Base-by-base conservation (phyloP, 1,140 invertebrate species). In the Hirudo medicinalis region DNA sequence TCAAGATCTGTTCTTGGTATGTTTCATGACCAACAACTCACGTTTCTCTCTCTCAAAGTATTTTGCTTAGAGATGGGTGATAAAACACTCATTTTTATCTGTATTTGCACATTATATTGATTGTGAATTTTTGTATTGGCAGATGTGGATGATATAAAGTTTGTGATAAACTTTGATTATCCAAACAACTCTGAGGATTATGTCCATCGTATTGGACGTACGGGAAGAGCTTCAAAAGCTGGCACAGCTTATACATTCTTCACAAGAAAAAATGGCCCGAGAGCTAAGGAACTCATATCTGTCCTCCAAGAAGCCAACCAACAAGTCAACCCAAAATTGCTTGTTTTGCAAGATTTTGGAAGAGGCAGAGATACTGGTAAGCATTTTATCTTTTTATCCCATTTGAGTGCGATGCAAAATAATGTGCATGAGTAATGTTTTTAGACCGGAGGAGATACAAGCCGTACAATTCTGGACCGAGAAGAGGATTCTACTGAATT, bases 171-270 rank as follows among this genome's bases (percentile, higher is more conserved):
- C 80, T 97, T 88, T 79, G 94, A 97, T 80, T 78, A 97, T 72
- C 94, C 94, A 0, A 80, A 77, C 74, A 85, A 85, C 73, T 94
- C 92, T 73, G 96, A 99, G 84, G 96, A 99, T 83, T 99, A 99
- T 80, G 94, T 99, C 78, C 96, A 99, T 83, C 88, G 96, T 75
- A 99, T 99, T 83, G 96, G 96, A 49, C 88, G 96, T 77, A 99
- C 96, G 72, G 96, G 92, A 68, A 86, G 96, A 40, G 91, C 89
- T 70, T 87, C 91, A 79, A 88, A 89, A 53, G 92, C 90, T 75
- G 96, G 96, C 69, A 98, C 94, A 36, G 94, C 95, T 49, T 98
- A 98, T 83, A 95, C 95, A 67, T 97, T 99, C 84, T 97, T 99
- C 84, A 98, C 96, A 54, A 94, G 96, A 79, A 95, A 99, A 73